Conservation (phyloP, 2,888 invertebrate genomes). For the Carpatolechia fugitivella region DNA sequence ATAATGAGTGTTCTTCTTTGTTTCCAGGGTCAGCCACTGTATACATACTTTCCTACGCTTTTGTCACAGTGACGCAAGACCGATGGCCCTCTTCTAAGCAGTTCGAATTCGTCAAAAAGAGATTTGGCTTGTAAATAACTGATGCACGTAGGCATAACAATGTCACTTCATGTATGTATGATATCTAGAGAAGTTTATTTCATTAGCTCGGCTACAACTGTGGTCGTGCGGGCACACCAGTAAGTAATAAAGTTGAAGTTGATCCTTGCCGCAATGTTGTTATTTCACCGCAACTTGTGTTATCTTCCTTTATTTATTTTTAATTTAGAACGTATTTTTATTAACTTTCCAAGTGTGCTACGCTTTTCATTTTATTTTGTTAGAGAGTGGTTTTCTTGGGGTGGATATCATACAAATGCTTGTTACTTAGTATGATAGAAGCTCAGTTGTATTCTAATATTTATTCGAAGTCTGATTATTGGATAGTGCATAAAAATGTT, state of each 20-base stretch:
- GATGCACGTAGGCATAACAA: too few relatives aligned
- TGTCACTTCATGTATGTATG: too few relatives aligned
- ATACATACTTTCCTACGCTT: not conserved
- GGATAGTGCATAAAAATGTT: too few relatives aligned
- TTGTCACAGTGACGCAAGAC: not conserved
- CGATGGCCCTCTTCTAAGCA: not conserved
- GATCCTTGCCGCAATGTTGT: not conserved
- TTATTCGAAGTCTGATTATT: too few relatives aligned
- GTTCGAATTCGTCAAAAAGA: not conserved
- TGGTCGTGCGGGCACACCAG: not conserved
- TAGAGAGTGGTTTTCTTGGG: too few relatives aligned
- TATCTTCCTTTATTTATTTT: not conserved
- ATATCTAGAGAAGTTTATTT: too few relatives aligned
- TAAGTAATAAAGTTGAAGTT: not conserved
- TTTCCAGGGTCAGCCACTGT: not conserved
- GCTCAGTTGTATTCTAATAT: too few relatives aligned
- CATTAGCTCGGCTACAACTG: not conserved
- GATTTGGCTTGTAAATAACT: not conserved
- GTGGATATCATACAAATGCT: too few relatives aligned
- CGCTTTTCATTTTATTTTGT: too few relatives aligned
- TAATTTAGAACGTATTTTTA: not conserved
- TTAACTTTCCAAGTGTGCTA: too few relatives aligned
- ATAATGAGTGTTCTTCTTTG: too few relatives aligned
- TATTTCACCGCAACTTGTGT: not conserved
- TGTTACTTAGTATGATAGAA: too few relatives aligned